Evolutionary conservation across 2,797 vertebrate species (phyloP), one percentile per base, ranked within the genome.

Genomic region (Iguana delicatissima): DNA sequence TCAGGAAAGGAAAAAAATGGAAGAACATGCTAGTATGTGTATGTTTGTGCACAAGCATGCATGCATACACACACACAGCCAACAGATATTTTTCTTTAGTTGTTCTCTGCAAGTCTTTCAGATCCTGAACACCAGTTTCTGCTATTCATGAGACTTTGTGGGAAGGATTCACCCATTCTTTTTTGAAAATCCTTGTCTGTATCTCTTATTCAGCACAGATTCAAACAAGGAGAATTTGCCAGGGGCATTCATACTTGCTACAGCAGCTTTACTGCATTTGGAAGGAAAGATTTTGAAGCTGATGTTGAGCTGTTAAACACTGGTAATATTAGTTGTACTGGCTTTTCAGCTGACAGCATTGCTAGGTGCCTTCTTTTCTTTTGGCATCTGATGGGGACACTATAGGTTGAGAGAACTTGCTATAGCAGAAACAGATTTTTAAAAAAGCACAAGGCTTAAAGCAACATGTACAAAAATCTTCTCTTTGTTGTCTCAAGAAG

Each of bases 1-100:
- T 87, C 57, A 84, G 59, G 72, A 69, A 67, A 85, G 76, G 74
- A 24, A 59, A 90, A 90, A 72, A 90, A 7, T 46, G 14, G 62
- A 80, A 46, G 80, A 69, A 79, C 7, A n/a, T 84, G 67, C 57
- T 67, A 59, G 26, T 13, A 14, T n/a, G 14, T 50, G 42, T 29
- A n/a, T 35, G 57, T 22, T 20, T 62, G 38, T 64, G 13, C 82
- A 46, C 24, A 84, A 24, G 14, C 35, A 38, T 22, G 57, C 80
- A 35, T 5, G 38, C 38, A 16, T 4, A 18, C 46, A 8, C 62
- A 22, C 77, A 69, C 14, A 24, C 13, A 86, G 3, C 42, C 4
- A 79, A 76, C 16, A 69, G 5, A 73, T 55, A 5, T 83, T 76
- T 46, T 50, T 6, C 59, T 62, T 24, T 24, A 46, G 18, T 2